Evolutionary conservation across 2,888 invertebrate species (phyloP).

Genomic region (Yponomeuta malinellus): DNA sequence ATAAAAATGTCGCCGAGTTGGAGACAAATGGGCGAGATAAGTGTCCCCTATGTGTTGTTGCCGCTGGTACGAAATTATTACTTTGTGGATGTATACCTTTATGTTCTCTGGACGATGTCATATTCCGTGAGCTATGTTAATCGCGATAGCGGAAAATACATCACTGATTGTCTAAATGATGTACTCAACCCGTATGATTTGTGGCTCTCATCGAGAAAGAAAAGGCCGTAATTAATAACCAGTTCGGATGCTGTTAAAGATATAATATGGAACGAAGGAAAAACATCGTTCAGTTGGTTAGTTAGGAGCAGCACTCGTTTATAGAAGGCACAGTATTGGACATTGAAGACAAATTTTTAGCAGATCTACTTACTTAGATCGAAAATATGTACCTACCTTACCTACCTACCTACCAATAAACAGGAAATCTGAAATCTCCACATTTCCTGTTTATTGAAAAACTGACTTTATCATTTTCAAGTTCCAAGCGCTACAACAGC

Average conservation of each 20-base stretch:
- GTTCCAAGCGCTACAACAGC: no score
- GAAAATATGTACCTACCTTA: no score
- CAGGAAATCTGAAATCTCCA: no score
- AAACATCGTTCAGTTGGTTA: conserved; percentile 45
- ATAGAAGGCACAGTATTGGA: background rate
- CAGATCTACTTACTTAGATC: conserved; percentile 25
- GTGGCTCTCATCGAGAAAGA: background rate
- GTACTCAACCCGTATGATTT: background rate
- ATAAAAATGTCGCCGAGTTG: conserved; percentile 13
- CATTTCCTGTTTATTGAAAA: no score
- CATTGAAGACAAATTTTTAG: conserved; percentile 3
- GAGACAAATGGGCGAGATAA: conserved; percentile 13
- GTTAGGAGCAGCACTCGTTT: conserved; percentile 1
- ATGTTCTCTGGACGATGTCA: background rate
- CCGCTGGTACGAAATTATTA: conserved; percentile 6
- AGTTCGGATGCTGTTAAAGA: conserved; percentile 29
- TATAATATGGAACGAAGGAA: conserved; percentile 39
- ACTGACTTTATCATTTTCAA: no score
- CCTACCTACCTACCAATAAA: no score
- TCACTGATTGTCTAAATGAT: background rate
- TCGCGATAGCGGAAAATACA: background rate
- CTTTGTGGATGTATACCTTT: background rate
- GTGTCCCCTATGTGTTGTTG: conserved; percentile 4
- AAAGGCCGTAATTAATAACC: conserved; percentile 49
- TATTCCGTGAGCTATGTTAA: background rate